phyloP scores from a whole-genome alignment of 37 sponge, comb jelly and placozoan species.

The Agelas oroides region DNA sequence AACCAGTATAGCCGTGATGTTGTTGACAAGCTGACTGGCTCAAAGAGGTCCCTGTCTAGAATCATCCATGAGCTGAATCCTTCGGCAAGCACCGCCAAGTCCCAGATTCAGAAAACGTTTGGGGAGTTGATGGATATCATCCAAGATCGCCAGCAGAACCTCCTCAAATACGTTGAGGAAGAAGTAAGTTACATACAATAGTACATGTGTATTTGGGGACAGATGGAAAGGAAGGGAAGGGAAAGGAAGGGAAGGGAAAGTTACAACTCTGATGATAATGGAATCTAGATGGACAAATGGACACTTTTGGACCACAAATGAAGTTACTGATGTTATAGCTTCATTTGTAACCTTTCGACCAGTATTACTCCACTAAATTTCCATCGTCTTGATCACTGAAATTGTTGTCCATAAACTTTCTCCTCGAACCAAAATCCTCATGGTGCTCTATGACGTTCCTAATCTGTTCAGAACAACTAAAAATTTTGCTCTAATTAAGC shows the following conservation, averaged over 20 bases:
- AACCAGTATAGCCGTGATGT: conserved; percentile 5
- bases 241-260: background rate
- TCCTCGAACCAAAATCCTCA: too few species aligned
- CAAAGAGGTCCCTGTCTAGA: conserved; percentile 7
- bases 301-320: too few species aligned
- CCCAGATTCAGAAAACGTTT: conserved; percentile 40
- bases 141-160: conserved; percentile 45
- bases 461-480: too few species aligned
- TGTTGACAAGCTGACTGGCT: background rate
- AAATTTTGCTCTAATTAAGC: too few species aligned
- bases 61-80: conserved; percentile 30
- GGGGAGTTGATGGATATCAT: conserved; percentile 25
- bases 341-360: too few species aligned
- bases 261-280: background rate
- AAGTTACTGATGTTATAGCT: too few species aligned
- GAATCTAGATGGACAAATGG: too few species aligned
- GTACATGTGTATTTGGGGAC: conserved; percentile 11
- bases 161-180: conserved; percentile 32
- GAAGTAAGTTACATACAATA: conserved; percentile 59
- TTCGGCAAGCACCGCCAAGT: conserved; percentile 26
- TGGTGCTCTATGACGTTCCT: too few species aligned
- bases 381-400: too few species aligned
- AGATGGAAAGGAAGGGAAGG: background rate
- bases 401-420: too few species aligned
- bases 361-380: too few species aligned